phyloP scores from a whole-genome alignment of 2,113 vertebrate genomes.

The Rattus rattus region DNA sequence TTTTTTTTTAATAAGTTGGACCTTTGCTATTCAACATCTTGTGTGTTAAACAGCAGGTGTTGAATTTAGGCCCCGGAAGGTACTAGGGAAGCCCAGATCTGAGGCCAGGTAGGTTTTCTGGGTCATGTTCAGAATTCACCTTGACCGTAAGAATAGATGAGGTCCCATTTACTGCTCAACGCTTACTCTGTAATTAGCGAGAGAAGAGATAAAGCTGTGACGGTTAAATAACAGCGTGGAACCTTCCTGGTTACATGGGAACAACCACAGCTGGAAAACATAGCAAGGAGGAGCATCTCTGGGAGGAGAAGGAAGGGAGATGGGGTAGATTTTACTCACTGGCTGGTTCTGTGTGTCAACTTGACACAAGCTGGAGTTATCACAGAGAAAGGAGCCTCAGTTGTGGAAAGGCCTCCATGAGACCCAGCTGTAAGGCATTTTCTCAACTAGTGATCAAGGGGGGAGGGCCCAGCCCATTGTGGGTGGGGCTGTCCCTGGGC shows the following conservation, averaged over 20 bases:
- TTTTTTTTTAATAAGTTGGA: constrained; percentile 61
- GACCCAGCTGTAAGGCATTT: too few species aligned
- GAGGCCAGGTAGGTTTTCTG: neutral
- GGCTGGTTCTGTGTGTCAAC: too few species aligned
- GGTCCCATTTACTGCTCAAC: neutral
- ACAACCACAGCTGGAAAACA: constrained; percentile 9
- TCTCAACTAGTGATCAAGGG: too few species aligned
- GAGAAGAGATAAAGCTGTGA: neutral
- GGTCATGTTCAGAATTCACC: neutral
- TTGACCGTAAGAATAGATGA: neutral
- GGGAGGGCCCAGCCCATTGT: too few species aligned
- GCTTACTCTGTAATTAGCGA: neutral
- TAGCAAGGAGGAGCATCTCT: neutral
- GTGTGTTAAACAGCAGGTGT: neutral
- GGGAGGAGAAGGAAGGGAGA: neutral
- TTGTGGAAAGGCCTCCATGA: too few species aligned
- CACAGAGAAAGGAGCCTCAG: too few species aligned
- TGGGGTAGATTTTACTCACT: neutral
- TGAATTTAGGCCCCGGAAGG: neutral
- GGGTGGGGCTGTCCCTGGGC: too few species aligned
- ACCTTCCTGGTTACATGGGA: neutral
- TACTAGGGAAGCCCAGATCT: neutral
- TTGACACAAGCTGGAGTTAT: too few species aligned
- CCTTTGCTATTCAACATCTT: neutral
- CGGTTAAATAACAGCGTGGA: neutral